Evolutionary conservation across 1,140 invertebrate genomes (phyloP), one percentile per base, ranked within the genome.

Genomic region (Polyergus mexicanus): DNA sequence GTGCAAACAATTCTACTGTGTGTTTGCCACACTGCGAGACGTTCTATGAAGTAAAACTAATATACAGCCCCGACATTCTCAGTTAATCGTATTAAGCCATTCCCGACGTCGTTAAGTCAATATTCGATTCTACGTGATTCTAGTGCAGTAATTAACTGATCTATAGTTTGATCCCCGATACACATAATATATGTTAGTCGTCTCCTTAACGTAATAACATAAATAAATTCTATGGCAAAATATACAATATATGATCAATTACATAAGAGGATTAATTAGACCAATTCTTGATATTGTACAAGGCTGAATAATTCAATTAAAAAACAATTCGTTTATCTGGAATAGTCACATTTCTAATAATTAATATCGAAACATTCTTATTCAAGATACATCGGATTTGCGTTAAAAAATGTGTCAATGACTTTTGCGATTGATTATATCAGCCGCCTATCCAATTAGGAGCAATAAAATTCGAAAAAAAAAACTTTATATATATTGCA

Each of bases 21-120:
- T 51, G 32, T 78, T 44, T 51, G n/a, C 7, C 5, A 32, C 8
- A 68, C 19, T 16, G 22, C 13, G 35, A 58, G 7, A 6, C n/a
- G 25, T 7, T 11, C 22, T 2, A 8, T 51, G 32, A 81, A 71
- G 78, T 81, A 60, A 72, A 81, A 72, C 66, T 66, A 32, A 81
- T 81, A 81, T 81, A 81, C 35, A 22, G 22, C 32, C 22, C 38
- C 47, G 47, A 58, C 66, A 71, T 72, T 71, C 51, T 54, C 77
- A 71, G 77, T 81, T 71, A 71, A 81, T 80, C 63, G 63, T 54
- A 58, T 13, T 51, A 51, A 58, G 25, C 22, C 35, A 58, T 71
- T 41, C 78, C 35, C 35, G 51, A 72, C 25, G 78, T 25, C 35
- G 35, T 81, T 81, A 71, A 71, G 77, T 71, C 77, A 71, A 81